These are phyloP conservation scores for Electrona antarctica DNA, from an alignment of 2,113 vertebrate species.

Conservation along the genomic window DNA sequence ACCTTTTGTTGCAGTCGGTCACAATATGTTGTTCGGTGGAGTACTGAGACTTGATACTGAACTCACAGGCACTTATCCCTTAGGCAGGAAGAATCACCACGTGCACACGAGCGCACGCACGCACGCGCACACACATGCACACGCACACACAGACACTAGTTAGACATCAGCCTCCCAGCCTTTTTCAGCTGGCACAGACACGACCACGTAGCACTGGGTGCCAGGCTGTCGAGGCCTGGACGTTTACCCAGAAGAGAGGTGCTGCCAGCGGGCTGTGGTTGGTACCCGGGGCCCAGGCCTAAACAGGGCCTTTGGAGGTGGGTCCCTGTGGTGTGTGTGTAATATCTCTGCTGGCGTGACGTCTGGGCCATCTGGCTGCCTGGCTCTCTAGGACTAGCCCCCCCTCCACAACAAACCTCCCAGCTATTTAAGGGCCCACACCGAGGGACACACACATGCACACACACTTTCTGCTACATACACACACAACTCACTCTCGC, in stretches of 20 bases:
- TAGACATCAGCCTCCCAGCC: slow-evolving; percentile 46
- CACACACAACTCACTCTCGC: slow-evolving; percentile 6
- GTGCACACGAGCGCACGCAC: slow-evolving; percentile 22
- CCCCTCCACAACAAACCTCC: slow-evolving; percentile 46
- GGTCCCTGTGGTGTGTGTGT: slow-evolving; percentile 55
- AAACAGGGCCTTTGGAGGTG: slow-evolving; percentile 62
- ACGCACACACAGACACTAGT: neutral
- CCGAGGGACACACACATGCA: slow-evolving; percentile 3
- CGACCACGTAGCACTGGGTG: slow-evolving; percentile 55
- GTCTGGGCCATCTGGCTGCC: slow-evolving; percentile 75
- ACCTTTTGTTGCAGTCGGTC: slow-evolving; percentile 59
- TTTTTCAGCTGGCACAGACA: slow-evolving; percentile 66
- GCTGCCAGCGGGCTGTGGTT: slow-evolving; percentile 55
- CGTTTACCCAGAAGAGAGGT: slow-evolving; percentile 58
- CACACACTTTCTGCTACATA: slow-evolving; percentile 14
- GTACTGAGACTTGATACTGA: too few relatives aligned
- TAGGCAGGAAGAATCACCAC: slow-evolving; percentile 37
- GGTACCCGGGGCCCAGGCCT: slow-evolving; percentile 64
- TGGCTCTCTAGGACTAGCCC: slow-evolving; percentile 69
- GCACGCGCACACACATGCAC: neutral
- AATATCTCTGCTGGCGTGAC: slow-evolving; percentile 58
- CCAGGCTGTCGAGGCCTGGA: slow-evolving; percentile 62
- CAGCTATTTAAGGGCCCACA: slow-evolving; percentile 69
- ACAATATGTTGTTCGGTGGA: slow-evolving; percentile 35
- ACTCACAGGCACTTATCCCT: slow-evolving; percentile 59